Evolutionary conservation across 2,797 vertebrate genomes (phyloP), one percentile per base, ranked within the genome.

Genomic region (Sardinella longiceps): DNA sequence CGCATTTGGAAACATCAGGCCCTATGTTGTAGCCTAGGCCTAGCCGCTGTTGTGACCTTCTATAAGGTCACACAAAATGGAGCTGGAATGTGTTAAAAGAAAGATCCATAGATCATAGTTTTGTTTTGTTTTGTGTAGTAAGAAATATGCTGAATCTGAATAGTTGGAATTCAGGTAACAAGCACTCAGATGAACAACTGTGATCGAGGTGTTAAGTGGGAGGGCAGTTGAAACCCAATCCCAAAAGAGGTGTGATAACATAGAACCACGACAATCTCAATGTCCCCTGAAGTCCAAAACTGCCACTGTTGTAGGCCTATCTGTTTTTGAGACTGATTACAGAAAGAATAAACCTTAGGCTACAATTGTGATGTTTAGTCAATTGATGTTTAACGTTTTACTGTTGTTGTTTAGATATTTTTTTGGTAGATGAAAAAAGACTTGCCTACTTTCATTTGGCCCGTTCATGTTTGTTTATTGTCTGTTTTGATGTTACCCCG

Each of bases 191-290:
- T 70, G 28, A 77, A 77, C 15, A 37, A 18, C 33, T 9, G 37
- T 43, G 70, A n/a, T n/a, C n/a, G n/a, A 77, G 70, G 18, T 23
- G 37, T 3, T 77, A 77, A 77, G 70, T 43, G 70, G 15, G 70
- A 43, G 20, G 70, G 70, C 70, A 77, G 37, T 39, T 33, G 70
- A 77, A 77, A 77, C 37, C 70, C 70, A 77, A 43, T 18, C 70
- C 18, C 25, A 43, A 30, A 77, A 43, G 33, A 12, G 70, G 70
- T 77, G 70, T 77, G 70, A 77, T 23, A 43, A 77, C 33, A 39
- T 30, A 74, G 63, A 70, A 28, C 63, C 30, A 70, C 30, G 37
- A 12, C 6, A 0, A 33, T 33, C 63, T 70, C 66, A 30, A 12
- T 70, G 66, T 70, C 18, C 33, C 33, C 28, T 77, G 56, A 25